Base-by-base conservation (phyloP, 2,888 invertebrate genomes). In the Rhagophthalmus giganteus region DNA sequence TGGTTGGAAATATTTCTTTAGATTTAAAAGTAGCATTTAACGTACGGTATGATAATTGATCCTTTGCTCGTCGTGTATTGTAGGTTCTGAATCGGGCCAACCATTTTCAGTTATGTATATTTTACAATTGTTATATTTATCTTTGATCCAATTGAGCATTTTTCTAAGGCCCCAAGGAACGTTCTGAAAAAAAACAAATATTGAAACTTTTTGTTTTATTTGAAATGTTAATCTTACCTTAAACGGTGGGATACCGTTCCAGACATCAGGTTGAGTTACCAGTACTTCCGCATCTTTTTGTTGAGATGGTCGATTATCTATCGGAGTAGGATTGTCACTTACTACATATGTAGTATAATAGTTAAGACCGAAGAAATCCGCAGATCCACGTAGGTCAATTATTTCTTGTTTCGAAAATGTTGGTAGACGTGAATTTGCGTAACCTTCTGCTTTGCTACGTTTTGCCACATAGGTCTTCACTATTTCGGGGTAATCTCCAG, bases 341-440 rank as follows among this genome's bases (percentile, higher is more conserved):
- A 7, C 7, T 20, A 20, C 3, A 20, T 5, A 20, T 20, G 20
- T 5, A 20, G 4, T 20, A 20, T 91, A 92, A 47, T 85, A 81
- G 68, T 91, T 91, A 9, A 90, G 68, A 1, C 87, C 88, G 38
- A 90, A 76, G 70, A 85, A 88, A 67, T 92, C 90, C 1, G 79
- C 77, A 0, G 87, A 82, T 0, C 80, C 83, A 24, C 71, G 74
- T 12, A 89, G 79, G 41, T 76, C 74, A 6, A 73, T 67, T 5
- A 86, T 75, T 74, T 88, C 86, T 12, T 81, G 76, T 0, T 64
- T 27, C 0, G 82, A 83, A 63, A 87, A 85, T 47, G 64, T 65
- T 0, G 87, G 86, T 1, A 88, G 74, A 6, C 86, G 79, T 0
- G 87, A 85, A 10, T 78, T 73, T 0, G 72, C 64, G 58, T 78